These are phyloP conservation scores for Eubasilissa regina DNA, from an alignment of 1,140 invertebrate species.

Conservation along the genomic window DNA sequence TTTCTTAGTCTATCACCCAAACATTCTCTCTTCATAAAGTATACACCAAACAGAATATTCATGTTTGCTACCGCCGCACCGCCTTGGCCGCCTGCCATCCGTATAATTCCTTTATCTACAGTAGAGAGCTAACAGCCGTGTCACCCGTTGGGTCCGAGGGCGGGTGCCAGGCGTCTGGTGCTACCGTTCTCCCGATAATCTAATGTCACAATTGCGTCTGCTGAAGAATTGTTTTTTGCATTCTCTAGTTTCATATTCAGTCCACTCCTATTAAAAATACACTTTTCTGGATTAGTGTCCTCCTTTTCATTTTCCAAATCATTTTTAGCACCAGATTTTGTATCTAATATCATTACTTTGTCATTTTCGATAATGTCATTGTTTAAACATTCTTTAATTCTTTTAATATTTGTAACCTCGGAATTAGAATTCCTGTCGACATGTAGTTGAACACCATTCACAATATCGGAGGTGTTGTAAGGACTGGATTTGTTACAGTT, in stretches of 20 bases:
- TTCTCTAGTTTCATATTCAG: slow-evolving; percentile 46
- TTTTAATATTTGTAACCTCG: slow-evolving; percentile 53
- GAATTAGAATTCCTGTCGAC: slow-evolving; percentile 59
- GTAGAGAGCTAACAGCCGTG: slow-evolving; percentile 33
- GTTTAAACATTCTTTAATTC: slow-evolving; percentile 49
- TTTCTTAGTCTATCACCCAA: not conserved
- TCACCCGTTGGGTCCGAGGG: slow-evolving; percentile 56
- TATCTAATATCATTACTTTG: slow-evolving; percentile 44
- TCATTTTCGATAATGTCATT: slow-evolving; percentile 40
- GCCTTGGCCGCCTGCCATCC: slow-evolving; percentile 21
- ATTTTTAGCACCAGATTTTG: slow-evolving; percentile 40
- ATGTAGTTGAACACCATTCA: slow-evolving; percentile 35
- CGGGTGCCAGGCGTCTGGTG: slow-evolving; percentile 50
- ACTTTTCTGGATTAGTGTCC: slow-evolving; percentile 23
- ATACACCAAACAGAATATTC: not conserved
- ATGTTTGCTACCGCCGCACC: not conserved
- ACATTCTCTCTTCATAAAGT: slow-evolving; percentile 3
- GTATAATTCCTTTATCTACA: slow-evolving; percentile 25
- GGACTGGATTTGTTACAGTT: not conserved
- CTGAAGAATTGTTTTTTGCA: slow-evolving; percentile 43
- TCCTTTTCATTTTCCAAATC: slow-evolving; percentile 40
- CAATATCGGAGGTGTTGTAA: slow-evolving; percentile 29
- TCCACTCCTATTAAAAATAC: slow-evolving; percentile 23
- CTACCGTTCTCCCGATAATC: slow-evolving; percentile 56
- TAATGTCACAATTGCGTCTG: slow-evolving; percentile 44